Base-by-base conservation (phyloP, 2,888 invertebrate genomes). In the Oeneis ivallda region DNA sequence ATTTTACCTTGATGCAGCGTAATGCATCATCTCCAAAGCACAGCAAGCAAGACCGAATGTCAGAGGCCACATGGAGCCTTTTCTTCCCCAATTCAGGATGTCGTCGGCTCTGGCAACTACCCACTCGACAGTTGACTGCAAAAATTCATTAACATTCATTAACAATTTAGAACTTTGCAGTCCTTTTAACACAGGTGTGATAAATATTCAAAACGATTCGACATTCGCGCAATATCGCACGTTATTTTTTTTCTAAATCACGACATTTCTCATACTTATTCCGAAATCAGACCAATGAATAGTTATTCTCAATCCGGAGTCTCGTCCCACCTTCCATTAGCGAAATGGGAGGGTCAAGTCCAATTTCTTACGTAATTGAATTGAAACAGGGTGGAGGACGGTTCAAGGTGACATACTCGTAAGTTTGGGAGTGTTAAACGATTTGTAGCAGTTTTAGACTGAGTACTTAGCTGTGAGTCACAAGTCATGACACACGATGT, bases 21-120 rank as follows among this genome's bases (percentile, higher is more conserved):
- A 98, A 90, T 99, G 99, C 99, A 99, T 99, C 99, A 99, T 99
- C 90, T 99, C 99, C 0, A 99, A 96, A 59, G 99, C 99, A 87
- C 99, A 99, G 83, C 99, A 99, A 0, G 99, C 99, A 72, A 99
- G 91, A 64, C 99, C 99, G 87, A 99, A 99, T 6, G 99, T 99
- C 76, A 99, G 87, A 0, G 99, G 99, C 99, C 99, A 99, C 32
- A 99, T 79, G 0, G 99, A 99, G 77, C 95, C 94, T 86, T 95
- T 96, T 43, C 98, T 93, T 13, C 97, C 97, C 97, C 97, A 99
- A 90, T 99, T 99, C 0, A 99, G 84, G 17, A 99, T 84, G 87
- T 99, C 99, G 79, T 99, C 99, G 2, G 96, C 81, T 71, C 98
- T 93, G 0, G 99, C 98, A 37, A 98, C 79, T 2, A 96, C 95